These are phyloP conservation scores for Luehdorfia chinensis DNA, from an alignment of 1,140 invertebrate genomes.

Conservation along the genomic window DNA sequence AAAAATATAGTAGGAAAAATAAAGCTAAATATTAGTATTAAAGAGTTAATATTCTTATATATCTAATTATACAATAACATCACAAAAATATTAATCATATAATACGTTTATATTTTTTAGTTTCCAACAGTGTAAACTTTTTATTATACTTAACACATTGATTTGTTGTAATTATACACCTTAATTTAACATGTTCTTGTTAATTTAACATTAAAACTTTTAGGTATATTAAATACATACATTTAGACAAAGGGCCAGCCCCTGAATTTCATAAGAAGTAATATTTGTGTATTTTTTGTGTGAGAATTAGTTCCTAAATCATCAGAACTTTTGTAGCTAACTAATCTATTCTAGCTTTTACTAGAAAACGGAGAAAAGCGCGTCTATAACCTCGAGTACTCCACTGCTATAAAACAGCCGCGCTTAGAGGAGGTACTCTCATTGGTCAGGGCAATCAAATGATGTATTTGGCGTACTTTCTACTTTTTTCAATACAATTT, in stretches of 20 bases:
- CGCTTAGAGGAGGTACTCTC: slow-evolving; percentile 77
- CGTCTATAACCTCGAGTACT: slow-evolving; percentile 69
- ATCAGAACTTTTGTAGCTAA: slow-evolving; percentile 37
- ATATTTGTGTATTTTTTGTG: slow-evolving; percentile 7
- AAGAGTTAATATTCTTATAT: not conserved
- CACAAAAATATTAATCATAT: not conserved
- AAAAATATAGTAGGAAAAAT: too few relatives aligned
- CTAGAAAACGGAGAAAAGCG: slow-evolving; percentile 69
- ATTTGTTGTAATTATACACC: too few relatives aligned
- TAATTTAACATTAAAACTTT: too few relatives aligned
- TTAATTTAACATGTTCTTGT: too few relatives aligned
- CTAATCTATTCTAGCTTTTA: slow-evolving; percentile 68
- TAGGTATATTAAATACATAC: too few relatives aligned
- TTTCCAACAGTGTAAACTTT: slow-evolving; percentile 1
- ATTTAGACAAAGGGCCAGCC: slow-evolving; percentile 45
- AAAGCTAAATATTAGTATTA: not conserved
- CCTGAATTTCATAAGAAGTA: slow-evolving; percentile 44
- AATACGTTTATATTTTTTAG: too few relatives aligned
- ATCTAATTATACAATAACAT: not conserved
- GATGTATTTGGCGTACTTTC: slow-evolving; percentile 79
- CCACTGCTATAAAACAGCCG: slow-evolving; percentile 59
- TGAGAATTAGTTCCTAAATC: not conserved
- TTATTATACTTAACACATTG: not conserved
- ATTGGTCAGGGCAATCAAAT: slow-evolving; percentile 69
- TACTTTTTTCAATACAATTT: slow-evolving; percentile 83